These are phyloP conservation scores for Protonemura montana DNA, from an alignment of 2,888 invertebrate species.

Conservation along the genomic window DNA sequence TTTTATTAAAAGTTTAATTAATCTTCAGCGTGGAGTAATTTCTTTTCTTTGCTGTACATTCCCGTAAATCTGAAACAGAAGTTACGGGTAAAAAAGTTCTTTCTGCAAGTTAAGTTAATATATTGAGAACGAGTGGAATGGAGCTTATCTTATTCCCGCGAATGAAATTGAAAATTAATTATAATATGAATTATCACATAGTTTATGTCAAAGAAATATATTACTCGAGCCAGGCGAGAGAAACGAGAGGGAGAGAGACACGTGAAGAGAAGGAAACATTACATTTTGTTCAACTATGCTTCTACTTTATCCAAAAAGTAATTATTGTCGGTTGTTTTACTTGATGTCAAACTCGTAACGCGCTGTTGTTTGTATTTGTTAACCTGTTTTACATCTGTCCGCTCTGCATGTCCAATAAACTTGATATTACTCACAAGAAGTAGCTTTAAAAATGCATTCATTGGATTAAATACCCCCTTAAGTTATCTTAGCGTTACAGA, in stretches of 20 bases:
- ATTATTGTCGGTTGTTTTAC: neutral
- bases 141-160: neutral
- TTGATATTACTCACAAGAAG: neutral
- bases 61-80: constrained; percentile 12
- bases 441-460: neutral
- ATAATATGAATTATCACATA: constrained; percentile 31
- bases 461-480: neutral
- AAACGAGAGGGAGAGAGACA: neutral
- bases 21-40: neutral
- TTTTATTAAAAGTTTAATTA: constrained; percentile 12
- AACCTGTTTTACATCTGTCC: neutral
- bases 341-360: neutral
- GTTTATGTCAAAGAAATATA: constrained; percentile 31
- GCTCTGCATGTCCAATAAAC: neutral
- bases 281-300: neutral
- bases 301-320: neutral
- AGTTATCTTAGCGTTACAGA: neutral
- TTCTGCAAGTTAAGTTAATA: constrained; percentile 8
- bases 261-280: neutral
- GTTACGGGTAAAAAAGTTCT: neutral
- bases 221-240: neutral
- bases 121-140: neutral
- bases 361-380: neutral
- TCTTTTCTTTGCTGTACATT: neutral
- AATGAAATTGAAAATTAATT: constrained; percentile 32